Percentiles rank a stretch among this genome's conserved stretches.
phyloP scores from a whole-genome alignment of 2,797 vertebrate species.

The Chanos chanos region DNA sequence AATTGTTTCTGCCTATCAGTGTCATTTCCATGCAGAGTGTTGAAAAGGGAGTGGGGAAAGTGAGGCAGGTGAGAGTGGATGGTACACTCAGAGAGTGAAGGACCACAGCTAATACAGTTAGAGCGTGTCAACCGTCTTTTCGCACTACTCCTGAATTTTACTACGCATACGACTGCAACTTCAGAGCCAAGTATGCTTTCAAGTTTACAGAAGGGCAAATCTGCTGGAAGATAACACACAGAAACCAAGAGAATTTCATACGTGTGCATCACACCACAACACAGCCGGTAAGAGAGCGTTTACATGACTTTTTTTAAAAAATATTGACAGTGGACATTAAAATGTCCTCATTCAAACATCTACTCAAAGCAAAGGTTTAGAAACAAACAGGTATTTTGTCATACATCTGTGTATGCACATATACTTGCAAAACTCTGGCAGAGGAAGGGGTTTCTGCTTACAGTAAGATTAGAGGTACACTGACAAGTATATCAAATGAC shows the following conservation, averaged over 20 bases:
- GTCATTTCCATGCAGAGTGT: slow-evolving; percentile 53
- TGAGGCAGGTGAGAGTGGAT: slow-evolving; percentile 57
- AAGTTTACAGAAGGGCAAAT: slow-evolving; percentile 3
- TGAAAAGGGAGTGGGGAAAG: slow-evolving; percentile 53
- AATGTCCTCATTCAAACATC: too few species aligned
- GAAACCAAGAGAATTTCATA: slow-evolving; percentile 10
- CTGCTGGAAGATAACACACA: slow-evolving; percentile 25
- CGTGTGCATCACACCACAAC: slow-evolving; percentile 5
- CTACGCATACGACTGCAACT: slow-evolving; percentile 19
- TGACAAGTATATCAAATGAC: too few species aligned
- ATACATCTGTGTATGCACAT: too few species aligned
- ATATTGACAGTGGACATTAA: too few species aligned
- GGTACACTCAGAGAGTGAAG: slow-evolving; percentile 46
- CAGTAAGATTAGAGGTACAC: too few species aligned
- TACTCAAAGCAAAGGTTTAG: background rate
- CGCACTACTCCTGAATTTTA: slow-evolving; percentile 10
- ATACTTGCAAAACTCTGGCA: too few species aligned
- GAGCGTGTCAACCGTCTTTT: background rate
- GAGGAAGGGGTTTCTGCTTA: too few species aligned
- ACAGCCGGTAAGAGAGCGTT: slow-evolving; percentile 30
- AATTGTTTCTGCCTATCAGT: slow-evolving; percentile 47
- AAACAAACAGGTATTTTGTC: background rate
- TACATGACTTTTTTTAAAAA: too few species aligned
- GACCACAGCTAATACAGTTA: slow-evolving; percentile 1
- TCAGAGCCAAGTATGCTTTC: slow-evolving; percentile 12